Evolutionary conservation across 2,888 invertebrate genomes (phyloP), one percentile per base, ranked within the genome.

Genomic region (Pilophorus perplexus): DNA sequence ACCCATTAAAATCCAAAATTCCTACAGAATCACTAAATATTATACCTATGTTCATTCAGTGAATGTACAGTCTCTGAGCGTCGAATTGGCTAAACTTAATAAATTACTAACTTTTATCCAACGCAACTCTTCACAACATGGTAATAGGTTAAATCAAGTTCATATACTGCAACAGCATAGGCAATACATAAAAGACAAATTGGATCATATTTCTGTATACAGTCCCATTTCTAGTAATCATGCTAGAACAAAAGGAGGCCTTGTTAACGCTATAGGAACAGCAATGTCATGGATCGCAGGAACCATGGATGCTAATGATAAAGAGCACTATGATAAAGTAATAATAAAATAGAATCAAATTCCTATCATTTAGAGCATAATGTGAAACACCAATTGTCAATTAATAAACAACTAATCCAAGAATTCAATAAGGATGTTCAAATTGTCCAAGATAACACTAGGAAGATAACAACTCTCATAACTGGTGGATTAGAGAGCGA

Each of bases 281-380:
- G n/a, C n/a, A n/a, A n/a, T n/a, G 5, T 62, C 64, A 14, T 67
- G 64, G 64, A 10, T 64, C 40, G 46, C 67, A 3, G 67, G 67
- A n/a, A 64, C 52, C 12, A 64, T 64, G 64, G 64, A 62, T 46
- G 64, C 67, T 10, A 4, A 33, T 14, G 67, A 67, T 25, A 64
- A 64, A 28, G 33, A 54, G 14, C 52, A 64, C 22, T 67, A 67
- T 33, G 55, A 64, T 20, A 16, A 62, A 54, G 44, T 67, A 1
- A 23, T 67, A 64, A 44, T 42, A 37, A 67, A 64, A 44, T 64
- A 1, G 54, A 67, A 52, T 3, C 54, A n/a, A 67, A 64, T 54
- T 22, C 33, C 8, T 46, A 57, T 16, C 59, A 57, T 46, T 8
- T 59, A 12, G 59, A 46, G 27, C 46, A 57, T 16, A 66, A 59